Evolutionary conservation across 2,797 vertebrate genomes (phyloP), one percentile per base, ranked within the genome.

Genomic region (Gallinago stenura): DNA sequence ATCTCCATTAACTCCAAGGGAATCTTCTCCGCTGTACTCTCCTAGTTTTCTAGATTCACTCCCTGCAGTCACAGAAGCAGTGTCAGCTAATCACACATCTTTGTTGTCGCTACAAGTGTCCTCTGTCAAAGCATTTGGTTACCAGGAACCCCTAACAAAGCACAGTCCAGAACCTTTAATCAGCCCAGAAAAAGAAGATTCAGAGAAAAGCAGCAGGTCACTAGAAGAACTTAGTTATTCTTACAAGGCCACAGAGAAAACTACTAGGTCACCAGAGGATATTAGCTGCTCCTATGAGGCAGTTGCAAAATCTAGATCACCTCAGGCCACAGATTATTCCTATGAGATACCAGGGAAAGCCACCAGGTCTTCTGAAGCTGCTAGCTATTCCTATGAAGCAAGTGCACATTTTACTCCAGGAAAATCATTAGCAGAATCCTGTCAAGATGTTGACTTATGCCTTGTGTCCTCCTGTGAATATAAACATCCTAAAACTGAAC

Each of bases 401-500:
- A 98, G 97, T 20, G 94, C 82, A 37, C 95, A 92, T 95, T 98
- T 98, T 64, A 56, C 90, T 46, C 85, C 97, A 3, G 97, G 90
- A 43, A 98, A 98, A 94, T 92, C 87, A 0, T 90, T 97, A 93
- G 97, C 98, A 68, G 98, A 98, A 94, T 98, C 98, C 30, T 98
- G 98, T 90, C 98, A 99, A 87, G 99, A 99, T 95, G 99, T 99
- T 5, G 99, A 99, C 88, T 98, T 99, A 93, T 99, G 99, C 88
- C 98, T 99, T 33, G 99, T 99, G 80, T 98, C 98, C 39, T 99
- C 99, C 37, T 99, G 99, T 41, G 99, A 99, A 92, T 99, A 99
- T 90, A 99, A 99, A 81, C 99, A 99, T 93, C 99, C 99, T 28
- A 99, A 99, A 97, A 99, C 99, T 6, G 99, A 99, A 96, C 98